Conservation (phyloP, 2,797 vertebrate species). For the Helarctos malayanus region DNA sequence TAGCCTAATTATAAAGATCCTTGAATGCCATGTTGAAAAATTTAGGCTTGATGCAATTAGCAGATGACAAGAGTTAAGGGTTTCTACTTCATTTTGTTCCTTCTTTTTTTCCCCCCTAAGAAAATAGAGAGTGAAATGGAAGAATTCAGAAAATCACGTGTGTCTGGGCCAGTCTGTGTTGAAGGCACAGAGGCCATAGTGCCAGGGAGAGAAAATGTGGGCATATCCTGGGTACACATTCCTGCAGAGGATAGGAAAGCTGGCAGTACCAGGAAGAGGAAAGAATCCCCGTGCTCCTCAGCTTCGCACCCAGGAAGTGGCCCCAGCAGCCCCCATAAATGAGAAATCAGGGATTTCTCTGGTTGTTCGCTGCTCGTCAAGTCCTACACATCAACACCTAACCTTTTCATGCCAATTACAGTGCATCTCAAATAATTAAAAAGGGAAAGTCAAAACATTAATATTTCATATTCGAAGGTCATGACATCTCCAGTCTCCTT, state of each 20-base stretch:
- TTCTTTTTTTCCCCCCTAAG: not conserved
- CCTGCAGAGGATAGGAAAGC: not conserved
- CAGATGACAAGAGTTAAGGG: not conserved
- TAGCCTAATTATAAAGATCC: not conserved
- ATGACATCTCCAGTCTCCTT: not conserved
- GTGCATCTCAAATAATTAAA: slow-evolving; percentile 75
- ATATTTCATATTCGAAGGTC: slow-evolving; percentile 73
- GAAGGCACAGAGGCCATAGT: not conserved
- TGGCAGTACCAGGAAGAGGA: not conserved
- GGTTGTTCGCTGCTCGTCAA: slow-evolving; percentile 13
- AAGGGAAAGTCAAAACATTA: slow-evolving; percentile 66
- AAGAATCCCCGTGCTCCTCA: not conserved
- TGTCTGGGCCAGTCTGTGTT: not conserved
- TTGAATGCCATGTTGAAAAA: not conserved
- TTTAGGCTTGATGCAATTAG: not conserved
- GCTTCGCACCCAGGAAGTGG: not conserved
- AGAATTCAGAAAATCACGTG: not conserved
- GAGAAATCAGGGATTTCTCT: not conserved
- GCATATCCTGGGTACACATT: not conserved
- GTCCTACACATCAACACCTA: not conserved
- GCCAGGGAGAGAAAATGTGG: fast-evolving
- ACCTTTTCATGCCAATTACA: slow-evolving; percentile 66
- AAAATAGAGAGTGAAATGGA: not conserved
- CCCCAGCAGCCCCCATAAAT: not conserved
- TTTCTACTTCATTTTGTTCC: not conserved